Percentiles rank a stretch among this genome's conserved stretches.
phyloP scores from a whole-genome alignment of 1,140 invertebrate genomes.

The Bombus affinis region DNA sequence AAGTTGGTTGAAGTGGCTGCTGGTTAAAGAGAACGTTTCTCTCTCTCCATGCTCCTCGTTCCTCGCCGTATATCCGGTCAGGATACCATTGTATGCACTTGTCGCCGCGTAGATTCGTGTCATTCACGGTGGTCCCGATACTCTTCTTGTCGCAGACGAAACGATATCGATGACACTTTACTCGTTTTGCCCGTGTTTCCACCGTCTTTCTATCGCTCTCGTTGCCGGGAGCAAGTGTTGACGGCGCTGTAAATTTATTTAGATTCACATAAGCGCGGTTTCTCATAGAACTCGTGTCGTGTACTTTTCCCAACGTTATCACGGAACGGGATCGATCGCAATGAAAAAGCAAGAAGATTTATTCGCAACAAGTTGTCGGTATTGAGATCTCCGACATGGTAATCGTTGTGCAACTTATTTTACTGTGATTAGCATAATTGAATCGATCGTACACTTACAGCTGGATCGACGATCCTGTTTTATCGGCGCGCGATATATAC shows the following conservation, averaged over 20 bases:
- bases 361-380: conserved; percentile 14
- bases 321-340: conserved; percentile 3
- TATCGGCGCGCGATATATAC: conserved; percentile 64
- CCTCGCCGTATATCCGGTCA: not conserved
- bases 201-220: not conserved
- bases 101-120: not conserved
- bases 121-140: not conserved
- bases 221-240: not conserved
- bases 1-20: conserved; percentile 60
- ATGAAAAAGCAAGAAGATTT: conserved; percentile 32
- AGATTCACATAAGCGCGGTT: not conserved
- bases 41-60: not conserved
- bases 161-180: conserved; percentile 9
- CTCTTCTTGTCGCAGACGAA: conserved; percentile 8
- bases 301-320: conserved; percentile 17
- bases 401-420: conserved; percentile 22
- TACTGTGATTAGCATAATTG: conserved; percentile 38
- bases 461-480: conserved; percentile 54
- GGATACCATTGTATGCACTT: conserved; percentile 16
- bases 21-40: conserved; percentile 43
- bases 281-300: not conserved
- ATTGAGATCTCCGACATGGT: conserved; percentile 5
- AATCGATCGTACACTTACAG: conserved; percentile 35
- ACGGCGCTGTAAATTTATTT: conserved; percentile 15
- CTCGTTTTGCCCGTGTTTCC: not conserved